phyloP scores from a whole-genome alignment of 2,113 vertebrate species.

The Macrotus californicus region DNA sequence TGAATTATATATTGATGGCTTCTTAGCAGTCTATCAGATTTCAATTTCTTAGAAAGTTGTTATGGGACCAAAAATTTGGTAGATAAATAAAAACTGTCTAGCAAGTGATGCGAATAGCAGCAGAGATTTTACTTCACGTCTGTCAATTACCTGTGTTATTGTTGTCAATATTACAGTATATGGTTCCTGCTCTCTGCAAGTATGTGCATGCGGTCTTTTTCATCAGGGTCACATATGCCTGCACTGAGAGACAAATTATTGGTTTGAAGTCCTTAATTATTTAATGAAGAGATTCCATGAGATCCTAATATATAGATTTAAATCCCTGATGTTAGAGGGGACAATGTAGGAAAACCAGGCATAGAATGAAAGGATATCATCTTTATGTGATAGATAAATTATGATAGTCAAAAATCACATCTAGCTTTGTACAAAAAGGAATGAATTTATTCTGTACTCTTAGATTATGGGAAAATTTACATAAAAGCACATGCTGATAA shows the following conservation, averaged over 20 bases:
- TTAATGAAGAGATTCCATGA: slow-evolving; percentile 51
- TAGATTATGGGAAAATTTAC: background rate
- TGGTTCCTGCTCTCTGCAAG: background rate
- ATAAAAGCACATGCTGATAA: slow-evolving; percentile 57
- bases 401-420: slow-evolving; percentile 30
- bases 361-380: slow-evolving; percentile 31
- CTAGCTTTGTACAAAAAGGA: slow-evolving; percentile 36
- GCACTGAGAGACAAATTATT: background rate
- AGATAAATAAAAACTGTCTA: background rate
- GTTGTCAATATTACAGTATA: background rate
- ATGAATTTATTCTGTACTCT: slow-evolving; percentile 46
- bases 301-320: slow-evolving; percentile 55
- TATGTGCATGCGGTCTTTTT: background rate
- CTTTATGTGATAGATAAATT: slow-evolving; percentile 30
- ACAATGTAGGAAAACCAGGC: background rate
- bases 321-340: slow-evolving; percentile 42
- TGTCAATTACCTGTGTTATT: background rate
- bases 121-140: background rate
- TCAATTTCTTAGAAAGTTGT: slow-evolving; percentile 22
- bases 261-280: slow-evolving; percentile 46
- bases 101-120: background rate
- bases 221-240: background rate
- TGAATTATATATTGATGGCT: slow-evolving; percentile 20
- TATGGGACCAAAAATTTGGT: background rate
- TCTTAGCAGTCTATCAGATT: slow-evolving; percentile 24